Conservation (phyloP, 2,888 invertebrate genomes). For the Allolobophora icterica region DNA sequence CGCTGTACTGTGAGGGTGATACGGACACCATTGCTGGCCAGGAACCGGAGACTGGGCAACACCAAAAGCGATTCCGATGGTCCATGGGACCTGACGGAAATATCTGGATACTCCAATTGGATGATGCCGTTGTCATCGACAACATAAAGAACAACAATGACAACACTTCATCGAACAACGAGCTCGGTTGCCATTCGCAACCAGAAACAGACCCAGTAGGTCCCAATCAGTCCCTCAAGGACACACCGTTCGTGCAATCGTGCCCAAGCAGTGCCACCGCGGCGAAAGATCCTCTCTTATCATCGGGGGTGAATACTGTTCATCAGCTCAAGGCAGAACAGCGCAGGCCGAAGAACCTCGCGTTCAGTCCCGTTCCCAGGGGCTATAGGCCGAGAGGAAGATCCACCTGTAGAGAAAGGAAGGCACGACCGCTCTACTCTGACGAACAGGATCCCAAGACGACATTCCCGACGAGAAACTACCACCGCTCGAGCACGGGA, state of each 20-base stretch:
- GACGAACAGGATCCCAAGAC: background rate
- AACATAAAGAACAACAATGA: background rate
- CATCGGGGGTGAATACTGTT: background rate
- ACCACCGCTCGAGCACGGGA: background rate
- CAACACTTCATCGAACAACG: background rate
- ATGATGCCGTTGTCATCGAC: background rate
- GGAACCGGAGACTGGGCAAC: background rate
- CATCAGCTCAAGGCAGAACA: background rate
- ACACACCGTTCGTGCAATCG: background rate
- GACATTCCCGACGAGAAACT: background rate
- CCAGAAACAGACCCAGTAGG: background rate
- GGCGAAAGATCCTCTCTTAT: background rate
- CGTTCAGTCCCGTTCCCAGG: background rate
- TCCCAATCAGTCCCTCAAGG: background rate
- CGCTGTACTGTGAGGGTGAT: background rate
- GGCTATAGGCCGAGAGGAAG: background rate
- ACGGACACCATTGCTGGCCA: too few relatives aligned
- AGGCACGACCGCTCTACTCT: background rate
- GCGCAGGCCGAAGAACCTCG: background rate
- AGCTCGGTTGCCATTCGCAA: background rate
- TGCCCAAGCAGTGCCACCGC: background rate
- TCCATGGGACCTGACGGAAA: constrained; percentile 42
- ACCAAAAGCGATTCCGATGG: constrained; percentile 35
- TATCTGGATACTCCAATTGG: constrained; percentile 41
- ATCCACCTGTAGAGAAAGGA: background rate